These are phyloP conservation scores for Sebastes nivosus DNA, from an alignment of 2,797 vertebrate species.

Conservation along the genomic window DNA sequence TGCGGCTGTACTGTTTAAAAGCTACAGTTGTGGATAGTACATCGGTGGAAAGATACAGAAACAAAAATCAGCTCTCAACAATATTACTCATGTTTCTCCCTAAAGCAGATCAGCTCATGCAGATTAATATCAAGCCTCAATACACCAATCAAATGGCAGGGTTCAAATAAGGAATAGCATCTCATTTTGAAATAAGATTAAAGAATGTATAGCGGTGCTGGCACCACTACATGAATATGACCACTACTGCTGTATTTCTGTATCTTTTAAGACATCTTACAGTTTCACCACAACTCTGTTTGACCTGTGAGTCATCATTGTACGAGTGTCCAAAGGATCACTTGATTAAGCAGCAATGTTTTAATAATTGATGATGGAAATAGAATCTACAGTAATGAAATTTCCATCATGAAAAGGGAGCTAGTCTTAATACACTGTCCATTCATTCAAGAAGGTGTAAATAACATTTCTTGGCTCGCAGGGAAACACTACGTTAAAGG, in stretches of 20 bases:
- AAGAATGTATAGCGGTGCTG: neutral
- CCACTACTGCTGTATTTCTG: neutral
- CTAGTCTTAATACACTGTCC: slow-evolving; percentile 66
- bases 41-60: slow-evolving; percentile 34
- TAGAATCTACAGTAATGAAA: slow-evolving; percentile 89
- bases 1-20: slow-evolving; percentile 52
- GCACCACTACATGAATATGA: neutral
- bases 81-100: slow-evolving; percentile 51
- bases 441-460: slow-evolving; percentile 71
- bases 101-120: slow-evolving; percentile 53
- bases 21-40: slow-evolving; percentile 40
- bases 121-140: slow-evolving; percentile 47
- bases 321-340: slow-evolving; percentile 34
- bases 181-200: slow-evolving; percentile 18
- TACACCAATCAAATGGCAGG: slow-evolving; percentile 13
- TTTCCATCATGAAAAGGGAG: slow-evolving; percentile 91
- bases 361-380: slow-evolving; percentile 96
- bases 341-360: slow-evolving; percentile 79
- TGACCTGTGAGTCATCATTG: slow-evolving; percentile 35
- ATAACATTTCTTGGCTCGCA: slow-evolving; percentile 58
- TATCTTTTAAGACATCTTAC: neutral
- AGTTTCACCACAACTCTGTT: slow-evolving; percentile 15
- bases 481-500: slow-evolving; percentile 47
- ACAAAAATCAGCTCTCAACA: slow-evolving; percentile 43
- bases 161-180: slow-evolving; percentile 16